Percentiles rank a stretch among this genome's conserved stretches.
Evolutionary conservation across 1,140 invertebrate species (phyloP).

Genomic region (Elysia chlorotica): DNA sequence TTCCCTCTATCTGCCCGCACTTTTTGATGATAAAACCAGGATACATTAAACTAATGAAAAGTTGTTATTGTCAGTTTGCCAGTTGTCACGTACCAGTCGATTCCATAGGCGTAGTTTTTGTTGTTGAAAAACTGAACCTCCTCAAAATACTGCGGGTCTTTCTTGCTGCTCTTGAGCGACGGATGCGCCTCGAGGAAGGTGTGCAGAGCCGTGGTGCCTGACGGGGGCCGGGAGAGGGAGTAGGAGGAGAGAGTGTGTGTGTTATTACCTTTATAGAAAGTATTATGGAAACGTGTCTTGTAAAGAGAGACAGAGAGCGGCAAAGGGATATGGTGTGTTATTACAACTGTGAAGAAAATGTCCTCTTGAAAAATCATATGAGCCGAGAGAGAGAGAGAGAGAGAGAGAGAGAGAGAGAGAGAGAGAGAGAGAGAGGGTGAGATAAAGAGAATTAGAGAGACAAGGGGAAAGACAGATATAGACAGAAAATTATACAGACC

Average conservation of each 20-base stretch:
- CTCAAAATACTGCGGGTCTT: slow-evolving; percentile 93
- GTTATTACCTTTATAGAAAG: too few relatives aligned
- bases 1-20: too few relatives aligned
- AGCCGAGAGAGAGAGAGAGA: not conserved
- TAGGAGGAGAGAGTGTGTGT: too few relatives aligned
- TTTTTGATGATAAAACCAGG: too few relatives aligned
- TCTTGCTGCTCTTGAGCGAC: slow-evolving; percentile 84
- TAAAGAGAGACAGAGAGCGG: not conserved
- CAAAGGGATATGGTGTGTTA: not conserved
- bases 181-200: slow-evolving; percentile 96
- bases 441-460: not conserved
- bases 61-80: too few relatives aligned
- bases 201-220: slow-evolving; percentile 93
- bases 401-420: not conserved
- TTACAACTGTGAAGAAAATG: not conserved
- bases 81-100: slow-evolving; percentile 97
- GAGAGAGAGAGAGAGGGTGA: not conserved
- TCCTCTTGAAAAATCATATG: not conserved
- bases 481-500: not conserved
- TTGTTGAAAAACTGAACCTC: slow-evolving; percentile 99
- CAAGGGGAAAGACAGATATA: not conserved
- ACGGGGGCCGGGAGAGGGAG: too few relatives aligned
- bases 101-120: slow-evolving; percentile 91
- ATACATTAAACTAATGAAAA: too few relatives aligned
- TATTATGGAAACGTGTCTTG: not conserved